Evolutionary conservation across 2,113 vertebrate genomes (phyloP).

Genomic region (Anguilla rostrata): DNA sequence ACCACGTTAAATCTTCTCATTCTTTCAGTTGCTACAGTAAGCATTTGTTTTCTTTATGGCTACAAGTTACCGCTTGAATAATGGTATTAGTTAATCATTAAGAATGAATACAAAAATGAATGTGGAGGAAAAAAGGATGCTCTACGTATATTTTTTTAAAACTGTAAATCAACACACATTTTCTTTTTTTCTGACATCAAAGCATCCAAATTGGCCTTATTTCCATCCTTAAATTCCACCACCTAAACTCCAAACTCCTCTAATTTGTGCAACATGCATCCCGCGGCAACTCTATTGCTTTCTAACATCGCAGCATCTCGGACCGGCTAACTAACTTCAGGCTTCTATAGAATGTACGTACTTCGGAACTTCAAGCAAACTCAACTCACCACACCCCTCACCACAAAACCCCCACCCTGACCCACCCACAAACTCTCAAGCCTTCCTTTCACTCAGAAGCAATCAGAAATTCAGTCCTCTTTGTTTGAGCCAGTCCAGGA

Average conservation of each 20-base stretch:
- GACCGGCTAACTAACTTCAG: not conserved
- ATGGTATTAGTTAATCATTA: not conserved
- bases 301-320: not conserved
- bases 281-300: constrained; percentile 10
- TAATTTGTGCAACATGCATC: constrained; percentile 12
- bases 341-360: not conserved
- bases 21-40: not conserved
- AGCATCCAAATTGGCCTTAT: not conserved
- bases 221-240: not conserved
- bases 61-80: not conserved
- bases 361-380: not conserved
- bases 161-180: not conserved
- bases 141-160: not conserved
- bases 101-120: not conserved
- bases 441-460: not conserved
- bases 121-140: not conserved
- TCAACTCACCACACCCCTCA: not conserved
- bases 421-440: not conserved
- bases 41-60: not conserved
- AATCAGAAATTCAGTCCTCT: constrained; percentile 10
- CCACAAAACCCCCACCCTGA: not conserved
- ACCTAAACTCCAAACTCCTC: not conserved
- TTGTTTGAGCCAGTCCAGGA: constrained; percentile 35
- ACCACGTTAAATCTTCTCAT: not conserved
- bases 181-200: not conserved